Conservation (phyloP, 1,140 invertebrate genomes). For the Lucilia cuprina region DNA sequence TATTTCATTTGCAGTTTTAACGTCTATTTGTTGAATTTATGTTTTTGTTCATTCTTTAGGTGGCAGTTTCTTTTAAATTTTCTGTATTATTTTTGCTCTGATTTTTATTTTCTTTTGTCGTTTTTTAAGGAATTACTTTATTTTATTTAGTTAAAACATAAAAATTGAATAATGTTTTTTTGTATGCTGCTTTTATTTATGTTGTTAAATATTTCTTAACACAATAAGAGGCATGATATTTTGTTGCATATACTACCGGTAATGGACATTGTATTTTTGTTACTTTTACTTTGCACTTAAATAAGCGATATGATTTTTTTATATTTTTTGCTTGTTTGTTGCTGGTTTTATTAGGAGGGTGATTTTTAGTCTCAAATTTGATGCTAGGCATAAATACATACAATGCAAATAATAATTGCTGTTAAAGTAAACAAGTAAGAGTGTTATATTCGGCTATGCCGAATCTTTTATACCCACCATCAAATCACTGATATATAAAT, state of each 20-base stretch:
- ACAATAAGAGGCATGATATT: not conserved
- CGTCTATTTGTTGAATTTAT: not conserved
- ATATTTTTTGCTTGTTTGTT: not conserved
- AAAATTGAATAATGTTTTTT: slow-evolving; percentile 7
- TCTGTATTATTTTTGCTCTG: not conserved
- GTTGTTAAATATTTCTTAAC: not conserved
- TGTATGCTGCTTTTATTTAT: not conserved
- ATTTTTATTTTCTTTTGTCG: not conserved
- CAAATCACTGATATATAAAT: no score
- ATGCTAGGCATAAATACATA: not conserved
- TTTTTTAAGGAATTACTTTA: not conserved
- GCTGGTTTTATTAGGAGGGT: not conserved
- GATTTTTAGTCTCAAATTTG: not conserved
- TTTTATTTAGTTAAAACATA: slow-evolving; percentile 7
- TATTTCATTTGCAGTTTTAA: not conserved
- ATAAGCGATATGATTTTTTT: not conserved
- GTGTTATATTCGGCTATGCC: no score
- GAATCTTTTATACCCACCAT: no score
- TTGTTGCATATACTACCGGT: not conserved
- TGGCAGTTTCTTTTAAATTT: not conserved
- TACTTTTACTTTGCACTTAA: not conserved
- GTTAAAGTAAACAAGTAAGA: no score
- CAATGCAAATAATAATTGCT: no score
- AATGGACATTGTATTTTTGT: not conserved
- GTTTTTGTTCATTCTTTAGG: not conserved